Base-by-base conservation (phyloP, 2,113 vertebrate species). In the Onychostoma macrolepis region DNA sequence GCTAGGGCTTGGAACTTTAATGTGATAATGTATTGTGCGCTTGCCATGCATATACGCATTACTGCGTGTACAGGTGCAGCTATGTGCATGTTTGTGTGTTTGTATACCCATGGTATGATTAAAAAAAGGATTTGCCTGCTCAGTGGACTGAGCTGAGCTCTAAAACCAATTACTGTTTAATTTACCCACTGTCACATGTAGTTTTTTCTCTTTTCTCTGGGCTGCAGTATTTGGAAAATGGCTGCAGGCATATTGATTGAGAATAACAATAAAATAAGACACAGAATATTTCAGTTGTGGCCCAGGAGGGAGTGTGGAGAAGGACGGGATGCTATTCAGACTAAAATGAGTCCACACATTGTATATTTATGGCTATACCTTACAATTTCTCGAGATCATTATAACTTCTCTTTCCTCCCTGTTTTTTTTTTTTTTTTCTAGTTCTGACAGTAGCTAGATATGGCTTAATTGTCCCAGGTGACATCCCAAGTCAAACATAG, bases 111-210 rank as follows among this genome's bases (percentile, higher is more conserved):
- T 6, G 61, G 50, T 58, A 50, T 86, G 80, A 90, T 88, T 82
- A 87, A 91, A 81, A 92, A 87, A 89, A 72, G 87, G 89, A 92
- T 93, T 92, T 93, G 89, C 91, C 89, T 89, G 86, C 87, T 84
- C 76, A 90, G 87, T 80, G 88, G 83, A 80, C 84, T 88, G 89
- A 91, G 89, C 89, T 81, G 76, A 81, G 83, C 89, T 91, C 48
- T 67, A 72, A 85, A 80, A 90, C 87, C 91, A 93, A 92, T 90
- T 89, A 91, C 89, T 92, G 90, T 92, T 94, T 94, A 90, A 94
- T 94, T 93, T 94, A 92, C 89, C 90, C 89, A 86, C 30, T 81
- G 88, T 91, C 93, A 91, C 90, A 91, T 88, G 92, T 92, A 87
- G 92, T 92, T 93, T 91, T 88, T 91, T 89, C 38, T 43, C 41